Evolutionary conservation across 1,140 invertebrate genomes (phyloP), one percentile per base, ranked within the genome.

Genomic region (Drosophila takahashii): DNA sequence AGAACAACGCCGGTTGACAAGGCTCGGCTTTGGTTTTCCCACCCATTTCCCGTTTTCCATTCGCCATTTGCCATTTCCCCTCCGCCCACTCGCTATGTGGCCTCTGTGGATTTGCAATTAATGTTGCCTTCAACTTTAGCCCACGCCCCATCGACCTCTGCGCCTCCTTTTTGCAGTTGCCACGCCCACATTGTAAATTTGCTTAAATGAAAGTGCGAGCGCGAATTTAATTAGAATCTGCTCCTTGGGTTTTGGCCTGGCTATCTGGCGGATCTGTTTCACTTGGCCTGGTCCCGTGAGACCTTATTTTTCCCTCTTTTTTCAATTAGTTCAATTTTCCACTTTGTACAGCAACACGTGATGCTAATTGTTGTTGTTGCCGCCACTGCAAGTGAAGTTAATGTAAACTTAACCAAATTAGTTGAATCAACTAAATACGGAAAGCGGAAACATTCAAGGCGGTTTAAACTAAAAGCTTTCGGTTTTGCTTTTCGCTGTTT

Each of bases 81-180:
- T 13, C 34, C 39, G 8, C 39, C 7, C 16, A 27, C 45, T 34
- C 15, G 39, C 37, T 42, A 39, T 75, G 66, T 59, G 62, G 61
- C 52, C 83, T 74, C 75, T 79, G 83, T 45, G 85, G 84, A 87
- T 87, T 87, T 84, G 84, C 84, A 89, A 87, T 87, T 87, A 87
- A 87, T 87, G 84, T 84, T 87, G 84, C 84, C 85, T 87, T 87
- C 84, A 87, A 87, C 84, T 87, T 87, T 84, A 72, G 66, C 70
- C 71, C 51, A 16, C 29, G 52, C 51, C 60, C 0, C 34, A 32
- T 26, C 54, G 27, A 42, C 27, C 29, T 18, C 42, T 37, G 29
- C 11, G 57, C 66, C 67, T 44, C 13, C 47, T 34, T 52, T 34
- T 58, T 61, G 26, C 18, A 34, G 16, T 27, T 34, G 52, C 37